Base-by-base conservation (phyloP, 1,140 invertebrate species). In the Goniozus legneri region DNA sequence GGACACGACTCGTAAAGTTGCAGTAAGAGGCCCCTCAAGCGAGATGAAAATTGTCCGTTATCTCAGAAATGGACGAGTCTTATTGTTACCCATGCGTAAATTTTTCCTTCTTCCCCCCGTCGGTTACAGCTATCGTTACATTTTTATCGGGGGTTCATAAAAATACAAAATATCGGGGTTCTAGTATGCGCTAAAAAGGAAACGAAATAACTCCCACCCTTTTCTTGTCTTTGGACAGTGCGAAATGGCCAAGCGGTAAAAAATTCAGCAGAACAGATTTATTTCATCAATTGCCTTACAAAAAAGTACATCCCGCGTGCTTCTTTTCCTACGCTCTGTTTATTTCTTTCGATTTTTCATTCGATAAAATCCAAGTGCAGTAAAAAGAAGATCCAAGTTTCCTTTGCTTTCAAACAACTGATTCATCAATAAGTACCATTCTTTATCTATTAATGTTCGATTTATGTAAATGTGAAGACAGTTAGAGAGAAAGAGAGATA, bases 241-340 rank as follows among this genome's bases (percentile, higher is more conserved):
- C 12, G 6, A 6, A 7, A 6, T 27, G 6, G 6, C 24, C 24
- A 27, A 27, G 24, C 6, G 43, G 39, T 54, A 54, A 40, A 54
- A 54, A 54, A 47, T 54, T 52, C 49, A 43, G 52, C 39, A 38
- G 52, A 51, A 55, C 31, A 21, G 52, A 55, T 55, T 55, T 55
- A 44, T 47, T 47, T 30, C 32, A 39, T 34, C 43, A 37, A 48
- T 48, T 44, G 44, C 50, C 47, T 52, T 52, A 55, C 44, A 52
- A 55, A 55, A 55, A 52, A 55, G 47, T 52, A 52, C 50, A 44
- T 21, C 46, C 27, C 22, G 32, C 37, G n/a, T n/a, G n/a, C n/a
- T 49, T 44, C 24, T 37, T 14, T 20, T 20, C 32, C 14, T 27
- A 31, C 19, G 16, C 24, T 44, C 31, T 20, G 41, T 27, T 12